Base-by-base conservation (phyloP, 2,888 invertebrate genomes). In the Myopa tessellatipennis region DNA sequence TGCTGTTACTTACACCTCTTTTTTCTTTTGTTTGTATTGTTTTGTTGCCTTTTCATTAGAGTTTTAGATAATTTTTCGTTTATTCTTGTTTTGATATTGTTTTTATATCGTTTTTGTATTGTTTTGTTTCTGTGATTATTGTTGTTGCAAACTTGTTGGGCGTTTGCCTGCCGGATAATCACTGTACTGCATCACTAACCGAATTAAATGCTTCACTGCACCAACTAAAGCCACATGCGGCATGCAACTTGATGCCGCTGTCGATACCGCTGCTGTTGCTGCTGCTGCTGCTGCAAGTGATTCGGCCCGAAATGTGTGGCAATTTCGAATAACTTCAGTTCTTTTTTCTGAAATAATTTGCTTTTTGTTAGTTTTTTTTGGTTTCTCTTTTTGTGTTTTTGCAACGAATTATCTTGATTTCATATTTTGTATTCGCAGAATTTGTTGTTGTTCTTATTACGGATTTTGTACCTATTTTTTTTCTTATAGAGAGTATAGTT, bases 141-240 rank as follows among this genome's bases (percentile, higher is more conserved):
- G 55, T 55, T 55, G 55, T 55, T 55, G n/a, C n/a, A 45, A 45
- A 45, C 3, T 45, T 65, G 6, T 38, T 65, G 65, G 65, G 65
- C 65, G 65, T 65, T 36, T 65, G 16, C 65, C 38, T 34, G 61
- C 34, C 65, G 36, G 8, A 38, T 65, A 65, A 65, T 65, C 65
- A 38, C 12, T 34, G 36, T 6, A 65, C 38, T 65, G 36, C 65
- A 65, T 34, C 65, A 34, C 38, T 10, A 34, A 65, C 65, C 38
- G 16, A 10, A 65, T 12, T 7, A 65, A 65, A 38, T 65, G 65
- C 16, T 38, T 34, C 65, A 65, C 4, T 36, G 65, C 65, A 65
- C 14, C 65, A 34, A 36, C 34, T 65, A 38, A 8, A 34, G 65
- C 65, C 14, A 38, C 38, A 38, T 36, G 65, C 65, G 3, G 65